Conservation (phyloP, 2,797 vertebrate genomes). For the Sternotherus odoratus region DNA sequence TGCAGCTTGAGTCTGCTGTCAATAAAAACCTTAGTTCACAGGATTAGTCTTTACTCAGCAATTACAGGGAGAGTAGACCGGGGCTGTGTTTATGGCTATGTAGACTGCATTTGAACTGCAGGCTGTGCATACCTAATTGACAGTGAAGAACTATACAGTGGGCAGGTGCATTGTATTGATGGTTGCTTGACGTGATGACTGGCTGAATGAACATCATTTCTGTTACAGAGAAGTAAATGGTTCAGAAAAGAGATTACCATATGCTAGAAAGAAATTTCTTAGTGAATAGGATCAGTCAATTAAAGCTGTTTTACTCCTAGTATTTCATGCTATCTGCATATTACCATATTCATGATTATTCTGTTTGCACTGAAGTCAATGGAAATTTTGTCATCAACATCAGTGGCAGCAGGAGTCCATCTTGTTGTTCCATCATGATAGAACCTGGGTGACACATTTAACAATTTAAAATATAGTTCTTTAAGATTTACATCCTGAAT, state of each 20-base stretch:
- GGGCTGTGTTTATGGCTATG: not conserved
- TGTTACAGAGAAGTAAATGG: not conserved
- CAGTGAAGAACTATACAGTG: not conserved
- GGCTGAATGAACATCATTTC: not conserved
- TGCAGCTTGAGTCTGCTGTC: not conserved
- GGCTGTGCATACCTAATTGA: not conserved
- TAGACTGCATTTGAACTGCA: not conserved
- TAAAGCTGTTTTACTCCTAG: not conserved
- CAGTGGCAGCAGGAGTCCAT: not conserved
- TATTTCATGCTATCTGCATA: not conserved
- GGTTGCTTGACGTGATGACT: not conserved
- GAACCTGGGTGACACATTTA: rapidly evolving
- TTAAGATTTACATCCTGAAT: not conserved
- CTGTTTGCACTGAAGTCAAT: not conserved
- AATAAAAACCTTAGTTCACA: not conserved
- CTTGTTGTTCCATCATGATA: not conserved
- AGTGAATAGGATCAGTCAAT: not conserved
- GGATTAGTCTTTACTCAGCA: not conserved
- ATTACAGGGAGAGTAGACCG: not conserved
- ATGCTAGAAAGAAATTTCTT: not conserved
- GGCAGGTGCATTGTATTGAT: not conserved
- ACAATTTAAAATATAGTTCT: not conserved
- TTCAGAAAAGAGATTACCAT: not conserved
- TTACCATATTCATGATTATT: rapidly evolving
- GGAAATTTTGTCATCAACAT: not conserved